Evolutionary conservation across 2,797 vertebrate genomes (phyloP).

Genomic region (Paguma larvata): DNA sequence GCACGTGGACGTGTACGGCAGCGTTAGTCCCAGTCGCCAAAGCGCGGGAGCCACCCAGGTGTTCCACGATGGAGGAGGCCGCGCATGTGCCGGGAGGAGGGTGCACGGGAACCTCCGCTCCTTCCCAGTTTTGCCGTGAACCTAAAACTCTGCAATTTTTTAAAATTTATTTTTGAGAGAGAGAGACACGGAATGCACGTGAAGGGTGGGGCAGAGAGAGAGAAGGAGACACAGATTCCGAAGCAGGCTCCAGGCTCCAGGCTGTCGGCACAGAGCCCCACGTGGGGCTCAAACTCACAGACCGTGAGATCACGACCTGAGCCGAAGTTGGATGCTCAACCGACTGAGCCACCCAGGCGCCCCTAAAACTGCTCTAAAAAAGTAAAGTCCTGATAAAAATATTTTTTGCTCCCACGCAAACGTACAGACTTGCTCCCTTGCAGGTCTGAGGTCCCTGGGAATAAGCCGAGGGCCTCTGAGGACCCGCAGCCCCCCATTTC

Average conservation of each 20-base stretch:
- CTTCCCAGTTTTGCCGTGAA: neutral
- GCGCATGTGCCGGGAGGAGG: accelerated
- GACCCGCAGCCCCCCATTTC: neutral
- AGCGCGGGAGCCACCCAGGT: neutral
- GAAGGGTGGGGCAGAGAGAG: too few species aligned
- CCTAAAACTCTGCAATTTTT: neutral
- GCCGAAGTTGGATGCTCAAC: too few species aligned
- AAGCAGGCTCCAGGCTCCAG: too few species aligned
- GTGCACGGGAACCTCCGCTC: neutral
- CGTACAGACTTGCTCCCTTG: neutral
- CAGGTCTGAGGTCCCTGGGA: too few species aligned
- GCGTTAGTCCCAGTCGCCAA: neutral
- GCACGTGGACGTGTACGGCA: accelerated
- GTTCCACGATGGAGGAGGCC: too few species aligned
- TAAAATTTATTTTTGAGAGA: too few species aligned
- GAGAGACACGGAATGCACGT: too few species aligned
- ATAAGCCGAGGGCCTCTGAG: neutral
- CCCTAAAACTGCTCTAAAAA: neutral
- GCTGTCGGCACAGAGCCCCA: too few species aligned
- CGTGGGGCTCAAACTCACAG: too few species aligned
- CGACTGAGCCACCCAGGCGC: too few species aligned
- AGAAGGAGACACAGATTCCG: too few species aligned
- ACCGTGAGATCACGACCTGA: too few species aligned
- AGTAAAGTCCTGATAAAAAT: neutral
- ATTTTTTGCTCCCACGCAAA: neutral